A percentile compares a stretch with the other conserved stretches of the same genome.
phyloP scores from a whole-genome alignment of 2,888 invertebrate genomes.

The Arge pagana region DNA sequence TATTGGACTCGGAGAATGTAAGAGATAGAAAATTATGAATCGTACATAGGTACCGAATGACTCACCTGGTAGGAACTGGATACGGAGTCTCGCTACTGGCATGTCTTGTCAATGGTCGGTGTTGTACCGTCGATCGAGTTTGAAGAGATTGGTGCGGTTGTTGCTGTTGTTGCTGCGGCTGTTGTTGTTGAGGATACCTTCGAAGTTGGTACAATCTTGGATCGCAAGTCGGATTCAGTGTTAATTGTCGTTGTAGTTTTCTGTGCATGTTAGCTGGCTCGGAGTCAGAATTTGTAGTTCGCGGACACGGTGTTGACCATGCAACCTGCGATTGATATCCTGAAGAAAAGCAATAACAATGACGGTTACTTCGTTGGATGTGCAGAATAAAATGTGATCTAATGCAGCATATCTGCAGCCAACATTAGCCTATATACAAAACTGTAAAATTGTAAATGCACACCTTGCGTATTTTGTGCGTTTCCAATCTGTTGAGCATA shows the following conservation, averaged over 20 bases:
- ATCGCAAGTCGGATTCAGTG: constrained; percentile 81
- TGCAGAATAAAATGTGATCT: neutral
- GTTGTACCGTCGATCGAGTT: constrained; percentile 40
- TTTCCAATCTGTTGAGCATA: constrained; percentile 41
- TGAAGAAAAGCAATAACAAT: too few species aligned
- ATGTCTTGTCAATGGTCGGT: constrained; percentile 49
- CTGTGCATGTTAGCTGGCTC: constrained; percentile 70
- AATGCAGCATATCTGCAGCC: neutral
- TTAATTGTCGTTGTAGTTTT: constrained; percentile 79
- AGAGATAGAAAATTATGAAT: neutral
- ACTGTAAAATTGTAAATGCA: neutral
- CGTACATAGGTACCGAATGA: neutral
- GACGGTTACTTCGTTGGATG: constrained; percentile 14
- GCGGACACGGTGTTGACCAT: constrained; percentile 45
- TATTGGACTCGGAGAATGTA: neutral
- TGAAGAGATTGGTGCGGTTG: constrained; percentile 37
- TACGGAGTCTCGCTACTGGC: constrained; percentile 48
- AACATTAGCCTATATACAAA: neutral
- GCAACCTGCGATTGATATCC: constrained; percentile 42
- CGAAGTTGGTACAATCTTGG: constrained; percentile 66
- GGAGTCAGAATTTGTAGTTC: constrained; percentile 43
- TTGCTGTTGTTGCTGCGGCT: constrained; percentile 33
- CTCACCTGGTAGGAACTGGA: constrained; percentile 43
- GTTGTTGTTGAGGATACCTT: constrained; percentile 50
- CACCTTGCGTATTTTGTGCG: constrained; percentile 41